These are phyloP conservation scores for Ophion ventricosus DNA, from an alignment of 2,888 invertebrate species.

Conservation along the genomic window DNA sequence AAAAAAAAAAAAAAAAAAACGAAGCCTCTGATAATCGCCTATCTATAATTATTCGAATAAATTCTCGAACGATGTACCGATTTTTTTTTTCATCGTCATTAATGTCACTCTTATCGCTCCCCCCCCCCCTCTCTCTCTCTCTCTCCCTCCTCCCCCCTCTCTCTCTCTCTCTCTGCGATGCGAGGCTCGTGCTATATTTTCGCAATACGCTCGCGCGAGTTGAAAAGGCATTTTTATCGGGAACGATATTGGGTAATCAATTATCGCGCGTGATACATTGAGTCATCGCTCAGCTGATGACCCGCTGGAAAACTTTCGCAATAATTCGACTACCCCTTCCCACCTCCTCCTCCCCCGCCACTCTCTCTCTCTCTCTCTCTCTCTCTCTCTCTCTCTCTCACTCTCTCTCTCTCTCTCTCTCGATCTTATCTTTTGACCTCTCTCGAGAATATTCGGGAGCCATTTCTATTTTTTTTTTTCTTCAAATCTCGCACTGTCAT, in stretches of 20 bases:
- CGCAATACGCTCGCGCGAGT: conserved; percentile 34
- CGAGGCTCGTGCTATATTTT: conserved; percentile 25
- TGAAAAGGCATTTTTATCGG: conserved; percentile 35
- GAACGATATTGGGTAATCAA: conserved; percentile 43
- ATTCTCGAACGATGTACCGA: conserved; percentile 36
- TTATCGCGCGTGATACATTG: background rate
- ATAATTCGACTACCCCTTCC: background rate
- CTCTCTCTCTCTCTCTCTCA: too few species aligned
- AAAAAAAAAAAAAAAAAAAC: background rate
- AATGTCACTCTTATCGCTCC: too few species aligned
- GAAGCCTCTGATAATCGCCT: background rate
- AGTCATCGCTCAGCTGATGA: background rate
- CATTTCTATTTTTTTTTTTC: too few species aligned
- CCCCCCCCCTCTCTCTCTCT: too few species aligned
- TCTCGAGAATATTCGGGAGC: too few species aligned
- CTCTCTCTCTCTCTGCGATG: too few species aligned
- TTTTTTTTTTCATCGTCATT: background rate
- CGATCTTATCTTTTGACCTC: too few species aligned
- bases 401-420: too few species aligned
- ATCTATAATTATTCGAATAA: conserved; percentile 40
- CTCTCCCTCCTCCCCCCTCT: too few species aligned
- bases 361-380: too few species aligned
- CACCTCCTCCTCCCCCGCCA: too few species aligned
- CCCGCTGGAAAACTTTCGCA: conserved; percentile 1
- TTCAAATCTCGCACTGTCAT: too few species aligned